Evolutionary conservation across 2,797 vertebrate genomes (phyloP).

Genomic region (Moxostoma hubbsi): DNA sequence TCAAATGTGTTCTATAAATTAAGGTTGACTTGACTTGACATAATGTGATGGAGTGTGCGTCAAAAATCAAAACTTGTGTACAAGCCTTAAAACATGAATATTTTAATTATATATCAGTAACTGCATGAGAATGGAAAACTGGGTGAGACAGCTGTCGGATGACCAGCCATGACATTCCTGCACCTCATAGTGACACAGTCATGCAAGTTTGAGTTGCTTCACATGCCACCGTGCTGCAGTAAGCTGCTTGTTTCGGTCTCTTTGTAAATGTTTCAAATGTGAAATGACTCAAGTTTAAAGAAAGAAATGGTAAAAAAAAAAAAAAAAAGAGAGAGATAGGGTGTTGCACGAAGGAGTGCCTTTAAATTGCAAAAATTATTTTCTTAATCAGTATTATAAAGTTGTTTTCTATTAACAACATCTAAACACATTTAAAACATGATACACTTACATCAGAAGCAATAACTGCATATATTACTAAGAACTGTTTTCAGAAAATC

Average conservation of each 20-base stretch:
- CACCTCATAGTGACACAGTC: constrained; percentile 62
- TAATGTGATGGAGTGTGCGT: background rate
- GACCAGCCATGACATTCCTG: constrained; percentile 75
- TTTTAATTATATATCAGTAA: background rate
- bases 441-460: too few species aligned
- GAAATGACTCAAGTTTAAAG: background rate
- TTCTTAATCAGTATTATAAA: too few species aligned
- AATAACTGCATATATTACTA: too few species aligned
- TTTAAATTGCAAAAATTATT: background rate
- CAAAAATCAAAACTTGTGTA: background rate
- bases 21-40: background rate
- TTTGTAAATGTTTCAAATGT: background rate
- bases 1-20: too few species aligned
- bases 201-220: constrained; percentile 68
- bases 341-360: too few species aligned
- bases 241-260: constrained; percentile 56
- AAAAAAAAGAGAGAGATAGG: background rate
- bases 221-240: constrained; percentile 68
- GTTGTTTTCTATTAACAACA: too few species aligned
- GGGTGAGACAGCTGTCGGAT: constrained; percentile 72
- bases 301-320: background rate
- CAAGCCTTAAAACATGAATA: background rate
- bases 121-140: background rate
- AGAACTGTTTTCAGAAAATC: too few species aligned
- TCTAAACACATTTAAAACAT: too few species aligned